Conservation (phyloP, 2,113 vertebrate genomes). For the Rattus rattus region DNA sequence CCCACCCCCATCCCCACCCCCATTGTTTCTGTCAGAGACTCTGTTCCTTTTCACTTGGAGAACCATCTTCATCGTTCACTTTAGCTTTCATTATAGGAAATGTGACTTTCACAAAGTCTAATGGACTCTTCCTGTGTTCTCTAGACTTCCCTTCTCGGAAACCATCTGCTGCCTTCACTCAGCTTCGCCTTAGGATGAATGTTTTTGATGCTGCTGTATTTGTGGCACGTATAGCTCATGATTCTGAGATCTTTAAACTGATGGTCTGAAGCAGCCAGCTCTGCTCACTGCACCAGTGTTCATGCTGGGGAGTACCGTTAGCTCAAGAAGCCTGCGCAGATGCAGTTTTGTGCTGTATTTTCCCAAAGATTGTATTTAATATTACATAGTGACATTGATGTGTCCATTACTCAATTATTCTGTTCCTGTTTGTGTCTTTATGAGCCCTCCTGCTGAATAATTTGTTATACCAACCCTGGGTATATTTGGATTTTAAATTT, state of each 20-base stretch:
- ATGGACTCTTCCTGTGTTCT: neutral
- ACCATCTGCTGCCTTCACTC: neutral
- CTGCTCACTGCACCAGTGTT: neutral
- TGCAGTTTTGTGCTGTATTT: slow-evolving; percentile 23
- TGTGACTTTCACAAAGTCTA: neutral
- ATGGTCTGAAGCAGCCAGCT: neutral
- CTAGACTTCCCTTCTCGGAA: neutral
- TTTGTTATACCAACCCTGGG: slow-evolving; percentile 41
- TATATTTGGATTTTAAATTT: slow-evolving; percentile 66
- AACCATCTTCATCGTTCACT: neutral
- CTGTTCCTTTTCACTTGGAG: neutral
- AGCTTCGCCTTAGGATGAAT: neutral
- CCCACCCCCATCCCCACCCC: too few relatives aligned
- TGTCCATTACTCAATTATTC: neutral
- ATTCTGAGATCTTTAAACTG: slow-evolving; percentile 3
- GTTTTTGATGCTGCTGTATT: slow-evolving; percentile 1
- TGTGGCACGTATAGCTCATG: slow-evolving; percentile 13
- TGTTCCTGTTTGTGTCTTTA: slow-evolving; percentile 36
- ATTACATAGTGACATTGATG: neutral
- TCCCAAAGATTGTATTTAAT: neutral
- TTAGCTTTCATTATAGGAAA: neutral
- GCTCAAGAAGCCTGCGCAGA: neutral
- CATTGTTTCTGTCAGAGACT: neutral
- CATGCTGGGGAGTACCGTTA: slow-evolving; percentile 1
- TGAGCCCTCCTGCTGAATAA: slow-evolving; percentile 1